phyloP scores from a whole-genome alignment of 2,113 vertebrate genomes.

The Tupaia tana region DNA sequence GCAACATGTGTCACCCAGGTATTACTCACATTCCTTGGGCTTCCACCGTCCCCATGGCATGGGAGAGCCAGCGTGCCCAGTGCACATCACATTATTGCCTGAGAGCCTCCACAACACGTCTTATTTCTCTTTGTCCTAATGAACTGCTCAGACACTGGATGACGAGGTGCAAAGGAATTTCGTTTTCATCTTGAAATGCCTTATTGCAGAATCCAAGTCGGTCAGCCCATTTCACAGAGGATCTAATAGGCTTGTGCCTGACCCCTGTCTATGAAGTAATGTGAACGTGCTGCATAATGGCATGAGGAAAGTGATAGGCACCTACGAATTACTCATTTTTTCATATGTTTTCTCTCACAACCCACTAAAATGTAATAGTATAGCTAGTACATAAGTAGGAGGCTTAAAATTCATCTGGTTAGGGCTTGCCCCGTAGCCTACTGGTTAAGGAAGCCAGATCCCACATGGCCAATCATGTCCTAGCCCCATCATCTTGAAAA shows the following conservation, averaged over 20 bases:
- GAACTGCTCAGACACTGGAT: background rate
- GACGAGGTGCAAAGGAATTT: background rate
- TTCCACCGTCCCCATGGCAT: background rate
- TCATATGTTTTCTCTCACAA: slow-evolving; percentile 11
- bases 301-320: background rate
- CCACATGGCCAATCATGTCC: too few species aligned
- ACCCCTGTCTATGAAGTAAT: background rate
- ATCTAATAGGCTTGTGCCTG: background rate
- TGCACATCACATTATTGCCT: too few species aligned
- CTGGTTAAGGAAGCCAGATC: too few species aligned
- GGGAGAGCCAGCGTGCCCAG: background rate
- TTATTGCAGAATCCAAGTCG: background rate
- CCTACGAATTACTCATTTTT: background rate
- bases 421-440: too few species aligned
- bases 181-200: background rate
- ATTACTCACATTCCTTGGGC: background rate
- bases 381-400: background rate
- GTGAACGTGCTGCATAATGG: background rate
- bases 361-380: background rate
- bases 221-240: background rate
- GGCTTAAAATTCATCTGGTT: slow-evolving; percentile 5
- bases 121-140: background rate
- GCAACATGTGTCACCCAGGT: background rate
- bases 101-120: background rate
- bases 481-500: too few species aligned